Base-by-base conservation (phyloP, 2,797 vertebrate genomes). In the Sebastes glaucus region DNA sequence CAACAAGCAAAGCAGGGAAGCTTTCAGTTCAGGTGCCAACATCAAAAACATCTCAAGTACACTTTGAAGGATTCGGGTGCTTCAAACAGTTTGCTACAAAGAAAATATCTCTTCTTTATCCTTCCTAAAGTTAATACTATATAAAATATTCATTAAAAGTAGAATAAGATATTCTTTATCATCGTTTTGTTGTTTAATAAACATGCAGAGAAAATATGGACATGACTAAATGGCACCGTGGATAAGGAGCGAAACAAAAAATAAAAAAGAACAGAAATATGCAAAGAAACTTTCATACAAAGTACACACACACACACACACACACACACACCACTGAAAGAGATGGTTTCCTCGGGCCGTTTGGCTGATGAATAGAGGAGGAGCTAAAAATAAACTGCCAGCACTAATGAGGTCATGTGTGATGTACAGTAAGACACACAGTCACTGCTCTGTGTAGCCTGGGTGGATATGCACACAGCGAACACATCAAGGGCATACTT, bases 361-460 rank as follows among this genome's bases (percentile, higher is more conserved):
- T 91, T 86, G 80, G 82, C 83, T 87, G 82, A 90, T 89, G 90
- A 93, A 91, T 85, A 86, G 86, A 90, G 81, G 87, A 84, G 85
- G 78, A 84, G 89, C 91, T 93, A 94, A 92, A 95, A 93, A 94
- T 94, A 95, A 90, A 89, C 83, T 52, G 77, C 71, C 28, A 20
- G 77, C 81, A 78, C 88, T 92, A 95, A 93, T 92, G 93, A 93
- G 90, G 92, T 93, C 91, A 92, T 90, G 86, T 89, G 91, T 87
- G 85, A 89, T 92, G 91, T 89, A 89, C 89, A 93, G 87, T 91
- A 86, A 75, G 82, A 84, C 84, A 81, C 73, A 90, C 79, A 78
- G 81, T 80, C 76, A 55, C 81, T 62, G 73, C 74, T 80, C 78
- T 83, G 80, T 63, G 63, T 38, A 42, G 61, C 33, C 11, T 11